Evolutionary conservation across 2,797 vertebrate species (phyloP), one percentile per base, ranked within the genome.

Genomic region (Adrianichthys oophorus): DNA sequence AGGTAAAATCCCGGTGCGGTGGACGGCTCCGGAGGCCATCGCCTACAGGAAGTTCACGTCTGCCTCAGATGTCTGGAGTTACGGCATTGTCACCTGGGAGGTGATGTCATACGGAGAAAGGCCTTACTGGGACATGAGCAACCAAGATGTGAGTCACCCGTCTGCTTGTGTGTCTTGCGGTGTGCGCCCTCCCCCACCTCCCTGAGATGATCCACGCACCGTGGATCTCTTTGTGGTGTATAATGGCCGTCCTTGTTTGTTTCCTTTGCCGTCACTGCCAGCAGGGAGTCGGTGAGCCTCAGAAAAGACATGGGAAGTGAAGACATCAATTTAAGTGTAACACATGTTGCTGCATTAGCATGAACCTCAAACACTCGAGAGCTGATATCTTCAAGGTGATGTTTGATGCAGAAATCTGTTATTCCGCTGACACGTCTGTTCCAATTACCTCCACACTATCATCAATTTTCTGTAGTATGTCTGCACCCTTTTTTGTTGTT

Each of bases 61-160:
- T 0, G 95, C 96, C 52, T 96, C 95, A 13, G 96, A 98, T 0
- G 95, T 96, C 42, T 98, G 96, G 96, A 98, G 96, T 80, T 98
- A 98, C 0, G 96, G 96, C 40, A 97, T 98, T 0, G 95, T 98
- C 87, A 98, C 96, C 92, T 98, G 96, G 96, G 96, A 98, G 82
- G 96, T 98, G 86, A 96, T 98, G 96, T 93, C 95, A 69, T 98
- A 96, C 0, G 96, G 96, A 52, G 96, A 98, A 82, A 87, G 96
- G 64, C 96, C 96, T 4, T 98, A 98, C 92, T 98, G 96, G 96
- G 96, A 98, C 85, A 98, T 98, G 96, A 95, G 94, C 86, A 98
- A 98, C 90, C 96, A 98, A 82, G 96, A 98, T 4, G 96, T 98
- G 80, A 90, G 90, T 85, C 72, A 57, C 42, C 23, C 32, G 41